Evolutionary conservation across 2,113 vertebrate species (phyloP).

Genomic region (Chlorodrepanis virens): DNA sequence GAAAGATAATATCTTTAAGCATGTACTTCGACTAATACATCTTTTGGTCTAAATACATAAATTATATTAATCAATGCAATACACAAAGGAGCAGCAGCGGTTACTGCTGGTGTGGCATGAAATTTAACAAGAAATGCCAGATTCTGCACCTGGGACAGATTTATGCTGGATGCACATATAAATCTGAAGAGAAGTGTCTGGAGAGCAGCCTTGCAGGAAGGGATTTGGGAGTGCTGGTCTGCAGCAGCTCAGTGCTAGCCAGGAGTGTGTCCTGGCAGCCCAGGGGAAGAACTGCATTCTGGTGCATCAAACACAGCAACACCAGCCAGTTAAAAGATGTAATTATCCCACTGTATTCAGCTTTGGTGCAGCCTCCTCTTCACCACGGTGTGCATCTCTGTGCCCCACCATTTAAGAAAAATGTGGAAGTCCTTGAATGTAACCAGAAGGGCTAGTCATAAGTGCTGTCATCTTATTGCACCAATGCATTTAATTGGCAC

Average conservation of each 20-base stretch:
- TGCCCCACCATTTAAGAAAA: not conserved
- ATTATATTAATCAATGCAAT: not conserved
- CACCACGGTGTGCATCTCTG: not conserved
- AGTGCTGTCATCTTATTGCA: not conserved
- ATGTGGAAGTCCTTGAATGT: not conserved
- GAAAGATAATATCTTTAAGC: not conserved
- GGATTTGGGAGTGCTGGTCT: not conserved
- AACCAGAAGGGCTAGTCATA: not conserved
- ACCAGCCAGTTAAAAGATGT: not conserved
- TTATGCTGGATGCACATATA: not conserved
- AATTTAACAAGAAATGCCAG: not conserved
- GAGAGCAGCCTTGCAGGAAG: not conserved
- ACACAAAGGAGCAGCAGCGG: not conserved
- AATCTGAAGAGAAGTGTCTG: not conserved
- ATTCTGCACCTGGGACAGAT: not conserved
- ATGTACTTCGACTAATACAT: not conserved
- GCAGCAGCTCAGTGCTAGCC: not conserved
- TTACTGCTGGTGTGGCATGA: not conserved
- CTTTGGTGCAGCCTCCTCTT: fast-evolving
- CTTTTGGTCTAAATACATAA: not conserved
- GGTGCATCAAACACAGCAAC: not conserved
- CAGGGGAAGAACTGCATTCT: not conserved
- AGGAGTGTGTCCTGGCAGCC: not conserved
- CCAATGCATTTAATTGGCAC: not conserved
- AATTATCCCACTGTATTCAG: not conserved